A percentile compares a stretch with the other conserved stretches of the same genome.
Conservation (phyloP, 2,888 invertebrate species). For the Eristalis intricaria region DNA sequence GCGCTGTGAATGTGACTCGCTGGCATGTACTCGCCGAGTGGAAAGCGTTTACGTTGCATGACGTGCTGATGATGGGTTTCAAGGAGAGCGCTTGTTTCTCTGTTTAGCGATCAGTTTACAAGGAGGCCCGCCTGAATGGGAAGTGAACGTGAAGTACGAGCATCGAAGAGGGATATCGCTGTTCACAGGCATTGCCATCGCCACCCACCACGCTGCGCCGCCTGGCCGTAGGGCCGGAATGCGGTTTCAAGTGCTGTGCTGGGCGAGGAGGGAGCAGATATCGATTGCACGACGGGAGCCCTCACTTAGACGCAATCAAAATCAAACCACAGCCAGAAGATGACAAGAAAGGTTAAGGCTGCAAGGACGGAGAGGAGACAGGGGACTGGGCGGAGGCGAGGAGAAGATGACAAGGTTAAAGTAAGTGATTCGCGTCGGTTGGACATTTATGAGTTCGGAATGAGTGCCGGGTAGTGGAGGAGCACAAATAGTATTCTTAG, state of each 20-base stretch:
- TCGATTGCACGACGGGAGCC: background rate
- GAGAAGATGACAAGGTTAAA: background rate
- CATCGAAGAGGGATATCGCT: background rate
- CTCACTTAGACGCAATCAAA: background rate
- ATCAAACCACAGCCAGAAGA: background rate
- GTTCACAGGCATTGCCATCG: background rate
- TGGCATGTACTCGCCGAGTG: constrained; percentile 14
- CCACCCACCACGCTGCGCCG: background rate
- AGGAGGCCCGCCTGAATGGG: background rate
- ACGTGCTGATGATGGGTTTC: constrained; percentile 15
- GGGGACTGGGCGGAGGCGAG: background rate
- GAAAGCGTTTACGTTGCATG: constrained; percentile 35
- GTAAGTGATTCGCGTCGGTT: background rate
- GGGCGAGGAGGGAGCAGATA: background rate
- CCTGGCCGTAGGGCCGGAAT: background rate
- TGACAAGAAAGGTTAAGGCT: background rate
- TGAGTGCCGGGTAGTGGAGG: background rate
- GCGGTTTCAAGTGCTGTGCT: background rate
- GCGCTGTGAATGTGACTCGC: constrained; percentile 45
- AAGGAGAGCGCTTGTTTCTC: constrained; percentile 1
- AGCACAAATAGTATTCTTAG: too few species aligned
- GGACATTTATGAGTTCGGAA: background rate
- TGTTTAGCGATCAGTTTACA: too few species aligned
- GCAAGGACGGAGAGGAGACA: background rate
- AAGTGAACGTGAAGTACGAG: background rate